These are phyloP conservation scores for Pedicia rivosa DNA, from an alignment of 2,888 invertebrate genomes.

Conservation along the genomic window DNA sequence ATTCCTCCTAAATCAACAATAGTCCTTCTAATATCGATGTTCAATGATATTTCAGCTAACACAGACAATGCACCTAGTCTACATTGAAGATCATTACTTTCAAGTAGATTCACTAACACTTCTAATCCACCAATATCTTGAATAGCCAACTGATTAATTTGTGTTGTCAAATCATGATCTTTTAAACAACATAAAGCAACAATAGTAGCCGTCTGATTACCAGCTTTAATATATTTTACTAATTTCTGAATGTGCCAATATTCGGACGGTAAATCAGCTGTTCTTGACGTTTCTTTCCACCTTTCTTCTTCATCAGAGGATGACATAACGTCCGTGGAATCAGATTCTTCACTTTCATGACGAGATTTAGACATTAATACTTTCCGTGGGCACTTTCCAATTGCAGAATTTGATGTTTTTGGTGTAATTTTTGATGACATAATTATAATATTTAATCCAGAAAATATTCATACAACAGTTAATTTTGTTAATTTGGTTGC, in stretches of 20 bases:
- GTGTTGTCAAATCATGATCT: constrained; percentile 71
- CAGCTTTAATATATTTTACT: constrained; percentile 87
- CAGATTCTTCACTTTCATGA: constrained; percentile 22
- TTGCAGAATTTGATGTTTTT: background rate
- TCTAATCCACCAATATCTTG: constrained; percentile 85
- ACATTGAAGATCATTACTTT: constrained; percentile 81
- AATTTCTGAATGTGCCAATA: constrained; percentile 94
- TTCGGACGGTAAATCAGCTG: constrained; percentile 66
- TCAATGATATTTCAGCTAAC: constrained; percentile 62
- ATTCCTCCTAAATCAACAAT: constrained; percentile 69
- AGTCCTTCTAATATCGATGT: constrained; percentile 57
- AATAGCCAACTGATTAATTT: constrained; percentile 73
- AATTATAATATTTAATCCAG: too few species aligned
- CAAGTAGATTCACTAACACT: constrained; percentile 78
- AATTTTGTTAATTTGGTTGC: too few species aligned
- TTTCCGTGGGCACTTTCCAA: constrained; percentile 2
- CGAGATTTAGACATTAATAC: background rate
- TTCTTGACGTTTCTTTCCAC: constrained; percentile 40
- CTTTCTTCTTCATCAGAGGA: constrained; percentile 47
- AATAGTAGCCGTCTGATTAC: constrained; percentile 90
- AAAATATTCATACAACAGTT: too few species aligned
- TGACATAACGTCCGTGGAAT: constrained; percentile 30
- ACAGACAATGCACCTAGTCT: constrained; percentile 74
- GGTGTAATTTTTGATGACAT: too few species aligned
- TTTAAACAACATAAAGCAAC: constrained; percentile 79